Evolutionary conservation across 2,888 invertebrate genomes (phyloP).

Genomic region (Eledone cirrhosa): DNA sequence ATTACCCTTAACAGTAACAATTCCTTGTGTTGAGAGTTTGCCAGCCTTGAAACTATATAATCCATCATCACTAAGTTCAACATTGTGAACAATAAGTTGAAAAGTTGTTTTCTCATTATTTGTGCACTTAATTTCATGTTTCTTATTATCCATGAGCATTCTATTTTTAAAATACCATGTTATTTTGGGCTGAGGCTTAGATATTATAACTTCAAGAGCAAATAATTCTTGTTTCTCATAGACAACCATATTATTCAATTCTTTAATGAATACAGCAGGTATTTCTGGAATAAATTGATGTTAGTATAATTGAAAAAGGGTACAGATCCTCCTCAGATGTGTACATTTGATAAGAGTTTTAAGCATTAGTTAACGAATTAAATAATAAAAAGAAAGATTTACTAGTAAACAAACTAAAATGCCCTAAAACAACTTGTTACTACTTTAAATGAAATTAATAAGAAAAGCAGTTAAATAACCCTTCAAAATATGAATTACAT

Average conservation of each 20-base stretch:
- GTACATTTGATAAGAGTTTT: no score
- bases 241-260: constrained; percentile 77
- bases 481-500: no score
- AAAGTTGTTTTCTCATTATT: constrained; percentile 20
- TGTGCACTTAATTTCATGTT: constrained; percentile 31
- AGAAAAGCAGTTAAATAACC: no score
- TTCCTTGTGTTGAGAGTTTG: constrained; percentile 31
- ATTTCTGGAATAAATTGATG: constrained; percentile 71
- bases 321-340: no score
- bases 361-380: no score
- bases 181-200: constrained; percentile 29
- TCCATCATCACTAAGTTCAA: constrained; percentile 26
- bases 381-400: no score
- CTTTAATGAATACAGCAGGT: constrained; percentile 87
- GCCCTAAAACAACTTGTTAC: no score
- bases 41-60: constrained; percentile 26
- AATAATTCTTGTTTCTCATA: constrained; percentile 35
- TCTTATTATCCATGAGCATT: constrained; percentile 29
- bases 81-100: constrained; percentile 26
- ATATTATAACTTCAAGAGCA: constrained; percentile 31
- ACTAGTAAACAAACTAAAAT: no score
- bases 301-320: constrained; percentile 9
- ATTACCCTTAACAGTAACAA: constrained; percentile 38
- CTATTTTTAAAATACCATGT: constrained; percentile 31
- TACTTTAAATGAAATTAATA: no score